phyloP scores from a whole-genome alignment of 2,797 vertebrate genomes.

The Coendou prehensilis region DNA sequence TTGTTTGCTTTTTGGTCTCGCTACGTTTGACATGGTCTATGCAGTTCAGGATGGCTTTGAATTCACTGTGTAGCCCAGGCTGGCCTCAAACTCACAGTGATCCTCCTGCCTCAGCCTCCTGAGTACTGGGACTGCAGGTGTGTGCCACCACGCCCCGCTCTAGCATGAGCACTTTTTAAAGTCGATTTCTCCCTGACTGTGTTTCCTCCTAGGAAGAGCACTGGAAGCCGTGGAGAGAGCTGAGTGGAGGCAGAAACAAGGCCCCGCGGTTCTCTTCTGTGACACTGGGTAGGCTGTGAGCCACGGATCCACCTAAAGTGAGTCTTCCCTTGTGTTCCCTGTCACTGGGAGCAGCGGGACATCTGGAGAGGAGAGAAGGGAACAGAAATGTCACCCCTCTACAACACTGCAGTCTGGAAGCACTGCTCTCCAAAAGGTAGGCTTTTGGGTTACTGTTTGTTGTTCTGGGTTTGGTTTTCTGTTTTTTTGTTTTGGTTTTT shows the following conservation, averaged over 20 bases:
- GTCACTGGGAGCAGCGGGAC: neutral
- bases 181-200: neutral
- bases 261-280: neutral
- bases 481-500: neutral
- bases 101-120: neutral
- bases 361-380: neutral
- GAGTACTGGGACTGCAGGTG: neutral
- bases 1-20: neutral
- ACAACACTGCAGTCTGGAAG: neutral
- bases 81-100: neutral
- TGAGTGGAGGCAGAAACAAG: neutral
- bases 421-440: neutral
- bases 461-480: neutral
- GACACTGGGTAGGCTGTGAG: neutral
- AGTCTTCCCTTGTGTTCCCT: neutral
- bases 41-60: neutral
- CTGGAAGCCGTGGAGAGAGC: neutral
- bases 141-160: neutral
- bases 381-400: neutral
- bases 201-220: conserved; percentile 28
- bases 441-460: neutral
- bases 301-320: neutral
- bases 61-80: neutral
- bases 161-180: conserved; percentile 28
- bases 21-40: neutral